phyloP scores from a whole-genome alignment of 2,888 invertebrate genomes.

The Sarcophaga variegata region DNA sequence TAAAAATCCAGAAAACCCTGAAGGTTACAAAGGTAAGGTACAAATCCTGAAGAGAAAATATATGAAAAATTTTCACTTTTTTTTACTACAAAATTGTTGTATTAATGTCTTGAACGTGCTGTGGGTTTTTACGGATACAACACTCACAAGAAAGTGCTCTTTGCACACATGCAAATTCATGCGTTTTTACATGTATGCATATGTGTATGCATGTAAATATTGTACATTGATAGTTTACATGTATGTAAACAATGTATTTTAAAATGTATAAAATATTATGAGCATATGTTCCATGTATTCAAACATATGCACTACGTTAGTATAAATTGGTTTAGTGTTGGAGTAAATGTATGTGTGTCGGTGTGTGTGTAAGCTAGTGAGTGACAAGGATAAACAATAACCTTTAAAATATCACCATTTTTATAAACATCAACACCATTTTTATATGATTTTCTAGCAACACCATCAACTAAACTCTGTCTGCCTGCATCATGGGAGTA shows the following conservation, averaged over 20 bases:
- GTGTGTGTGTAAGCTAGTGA: background rate
- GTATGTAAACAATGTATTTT: constrained; percentile 41
- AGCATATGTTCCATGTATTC: background rate
- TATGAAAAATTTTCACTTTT: no score
- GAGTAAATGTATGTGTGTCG: background rate
- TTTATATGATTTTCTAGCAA: constrained; percentile 39
- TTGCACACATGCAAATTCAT: background rate
- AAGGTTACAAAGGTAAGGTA: no score
- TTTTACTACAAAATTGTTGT: background rate
- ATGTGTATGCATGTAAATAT: background rate
- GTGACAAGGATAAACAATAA: constrained; percentile 42
- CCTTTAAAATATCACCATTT: constrained; percentile 67
- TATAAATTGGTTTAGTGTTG: constrained; percentile 34
- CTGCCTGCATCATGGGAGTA: no score
- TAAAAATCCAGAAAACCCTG: no score
- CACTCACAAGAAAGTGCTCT: background rate
- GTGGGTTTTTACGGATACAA: no score
- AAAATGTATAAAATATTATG: constrained; percentile 28
- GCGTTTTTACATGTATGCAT: background rate
- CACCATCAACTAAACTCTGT: background rate
- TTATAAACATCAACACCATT: constrained; percentile 66
- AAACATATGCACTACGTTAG: constrained; percentile 40
- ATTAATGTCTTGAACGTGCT: background rate
- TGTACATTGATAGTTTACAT: background rate
- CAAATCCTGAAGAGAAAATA: no score